Base-by-base conservation (phyloP, 2,113 vertebrate genomes). In the Stictonetta naevosa region DNA sequence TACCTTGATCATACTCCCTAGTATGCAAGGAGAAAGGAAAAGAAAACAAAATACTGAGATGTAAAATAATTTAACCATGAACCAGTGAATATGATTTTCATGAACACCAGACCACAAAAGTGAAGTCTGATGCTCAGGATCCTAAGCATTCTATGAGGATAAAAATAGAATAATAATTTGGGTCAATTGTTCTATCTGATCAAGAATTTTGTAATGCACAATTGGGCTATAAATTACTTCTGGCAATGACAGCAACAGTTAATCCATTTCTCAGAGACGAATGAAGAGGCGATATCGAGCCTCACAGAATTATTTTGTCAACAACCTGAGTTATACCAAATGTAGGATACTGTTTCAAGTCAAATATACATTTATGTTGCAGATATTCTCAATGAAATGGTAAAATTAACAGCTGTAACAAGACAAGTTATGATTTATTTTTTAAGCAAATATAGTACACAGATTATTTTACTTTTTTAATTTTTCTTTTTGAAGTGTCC, bases 331-430 rank as follows among this genome's bases (percentile, higher is more conserved):
- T 95, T 94, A 93, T 94, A 92, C 50, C 84, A 34, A 82, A 46
- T 83, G 63, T 62, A 85, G 48, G 80, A 94, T 52, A 89, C 71
- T 82, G 66, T 78, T 79, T 89, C 77, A 94, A 96, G 62, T 95
- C 86, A 95, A 93, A 87, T 73, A 94, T 14, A 96, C 95, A 96
- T 93, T 96, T 90, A 94, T 22, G 95, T 85, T 87, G 93, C 86
- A 95, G 74, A 87, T 88, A 94, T 2, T 95, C 71, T 84, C 88
- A 82, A 63, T 86, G 88, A 97, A 96, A 96, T 89, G 94, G 86
- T 66, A 96, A 96, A 97, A 95, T n/a, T 95, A 97, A 97, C 95
- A 97, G 84, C 78, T 96, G 67, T 93, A 95, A 96, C 95, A 96
- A 96, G 83, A 96, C 96, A 96, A 94, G 42, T 86, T 89, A 79